Evolutionary conservation across 1,140 invertebrate genomes (phyloP).

Genomic region (Zaprionus capensis): DNA sequence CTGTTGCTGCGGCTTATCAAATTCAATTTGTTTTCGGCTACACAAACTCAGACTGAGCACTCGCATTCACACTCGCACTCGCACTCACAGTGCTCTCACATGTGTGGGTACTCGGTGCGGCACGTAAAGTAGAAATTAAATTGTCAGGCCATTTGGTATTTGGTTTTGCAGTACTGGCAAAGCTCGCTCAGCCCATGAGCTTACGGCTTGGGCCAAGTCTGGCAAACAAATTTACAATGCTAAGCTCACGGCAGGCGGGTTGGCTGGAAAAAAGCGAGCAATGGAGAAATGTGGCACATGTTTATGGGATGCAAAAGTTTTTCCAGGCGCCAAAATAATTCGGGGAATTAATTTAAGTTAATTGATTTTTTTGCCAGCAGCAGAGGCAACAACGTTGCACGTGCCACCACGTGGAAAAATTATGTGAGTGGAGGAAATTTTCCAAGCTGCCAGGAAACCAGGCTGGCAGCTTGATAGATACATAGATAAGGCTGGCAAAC

Average conservation of each 20-base stretch:
- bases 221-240: slow-evolving; percentile 69
- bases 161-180: slow-evolving; percentile 59
- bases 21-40: slow-evolving; percentile 20
- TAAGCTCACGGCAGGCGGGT: slow-evolving; percentile 58
- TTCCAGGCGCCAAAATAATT: slow-evolving; percentile 39
- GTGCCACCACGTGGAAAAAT: slow-evolving; percentile 49
- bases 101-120: background rate
- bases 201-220: slow-evolving; percentile 47
- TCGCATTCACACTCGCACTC: background rate
- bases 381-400: slow-evolving; percentile 49
- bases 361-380: slow-evolving; percentile 66
- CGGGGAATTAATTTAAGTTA: slow-evolving; percentile 76
- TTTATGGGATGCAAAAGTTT: slow-evolving; percentile 41
- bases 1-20: slow-evolving; percentile 14
- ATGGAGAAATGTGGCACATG: slow-evolving; percentile 30
- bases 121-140: slow-evolving; percentile 67
- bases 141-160: slow-evolving; percentile 71
- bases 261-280: background rate
- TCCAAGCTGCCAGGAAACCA: slow-evolving; percentile 22
- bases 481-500: slow-evolving; percentile 49
- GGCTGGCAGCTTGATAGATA: slow-evolving; percentile 20
- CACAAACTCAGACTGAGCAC: background rate
- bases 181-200: slow-evolving; percentile 60
- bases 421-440: slow-evolving; percentile 35
- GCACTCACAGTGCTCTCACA: background rate